Evolutionary conservation across 2,797 vertebrate genomes (phyloP), one percentile per base, ranked within the genome.

Genomic region (Anas bernieri): DNA sequence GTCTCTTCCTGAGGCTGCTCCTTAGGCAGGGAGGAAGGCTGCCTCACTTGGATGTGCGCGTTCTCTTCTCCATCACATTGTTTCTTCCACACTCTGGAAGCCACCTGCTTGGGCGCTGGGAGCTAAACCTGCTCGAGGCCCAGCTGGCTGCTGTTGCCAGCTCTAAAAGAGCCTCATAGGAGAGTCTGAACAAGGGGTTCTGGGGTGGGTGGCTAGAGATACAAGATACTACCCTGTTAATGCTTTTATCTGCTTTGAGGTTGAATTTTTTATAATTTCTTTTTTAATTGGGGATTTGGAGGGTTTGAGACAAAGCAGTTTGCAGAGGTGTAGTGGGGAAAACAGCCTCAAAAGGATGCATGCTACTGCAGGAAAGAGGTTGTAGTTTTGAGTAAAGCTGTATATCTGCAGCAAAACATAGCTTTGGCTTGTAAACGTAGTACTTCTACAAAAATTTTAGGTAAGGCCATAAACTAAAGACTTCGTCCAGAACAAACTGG

Each of bases 71-170:
- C 11, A 6, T 64, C 15, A 1, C 5, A 0, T 26, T 43, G 4
- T 6, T 63, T 31, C 56, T 23, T 43, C 33, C 9, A 1, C 17
- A 64, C 63, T 56, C 16, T 35, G 52, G 23, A 22, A 54, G 3
- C 4, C 1, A 1, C 21, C 12, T 12, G 1, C 6, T 50, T 13
- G 1, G 52, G 6, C 2, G 3, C 14, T 7, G 13, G 10, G 20
- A 0, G 13, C 22, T 43, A 21, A 5, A 10, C 6, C 3, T 33
- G 8, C 4, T 16, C 1, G 28, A 33, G 50, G 85, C 39, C 21
- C 9, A 5, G 25, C 76, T 31, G 39, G 9, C 9, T 28, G 2
- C 13, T 17, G 28, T 7, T n/a, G 7, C 26, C 48, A 25, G 26
- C 23, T 45, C 28, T 16, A 11, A 12, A 39, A 39, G 7, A 35